Base-by-base conservation (phyloP, 1,140 invertebrate genomes). In the Yoshiicerus persimilis region DNA sequence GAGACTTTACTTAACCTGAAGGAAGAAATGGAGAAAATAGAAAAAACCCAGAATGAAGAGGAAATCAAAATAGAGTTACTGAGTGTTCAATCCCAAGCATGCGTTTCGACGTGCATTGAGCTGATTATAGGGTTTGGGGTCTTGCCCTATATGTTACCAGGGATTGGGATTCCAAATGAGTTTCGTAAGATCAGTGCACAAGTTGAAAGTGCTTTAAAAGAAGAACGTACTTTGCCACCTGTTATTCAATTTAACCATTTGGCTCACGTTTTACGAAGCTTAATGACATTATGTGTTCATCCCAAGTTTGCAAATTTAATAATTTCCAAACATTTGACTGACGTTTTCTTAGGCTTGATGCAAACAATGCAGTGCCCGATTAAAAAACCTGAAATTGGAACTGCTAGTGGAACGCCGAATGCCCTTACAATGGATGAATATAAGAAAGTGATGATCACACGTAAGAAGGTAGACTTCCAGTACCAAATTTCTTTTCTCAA, bases 341-440 rank as follows among this genome's bases (percentile, higher is more conserved):
- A 93, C 87, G 47, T 96, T 88, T 92, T 97, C 66, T 94, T 94
- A 89, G 94, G 94, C 10, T 91, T 96, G n/a, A 94, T 96, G 90
- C 96, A 96, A 92, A 92, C 96, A 86, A 93, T 94, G 34, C 94
- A 94, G 93, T 95, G 94, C 30, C 95, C 95, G 86, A 91, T 96
- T 32, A 94, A 93, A 84, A 95, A 95, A 92, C 95, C 95, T 34
- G 88, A 84, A 84, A n/a, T 16, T 20, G 38, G 27, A 84, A 66
- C 8, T 6, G 3, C 39, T 23, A 13, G 39, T 62, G 1, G 23
- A 34, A n/a, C 20, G 16, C 16, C 6, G 3, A 86, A 30, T 62
- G 62, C 30, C 0, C 36, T 86, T 0, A 84, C 86, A 20, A 9
- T 25, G 0, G 27, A 75, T 13, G 84, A 89, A 62, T 89, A 87